These are phyloP conservation scores for Cinclus cinclus DNA, from an alignment of 2,113 vertebrate species.

Conservation along the genomic window DNA sequence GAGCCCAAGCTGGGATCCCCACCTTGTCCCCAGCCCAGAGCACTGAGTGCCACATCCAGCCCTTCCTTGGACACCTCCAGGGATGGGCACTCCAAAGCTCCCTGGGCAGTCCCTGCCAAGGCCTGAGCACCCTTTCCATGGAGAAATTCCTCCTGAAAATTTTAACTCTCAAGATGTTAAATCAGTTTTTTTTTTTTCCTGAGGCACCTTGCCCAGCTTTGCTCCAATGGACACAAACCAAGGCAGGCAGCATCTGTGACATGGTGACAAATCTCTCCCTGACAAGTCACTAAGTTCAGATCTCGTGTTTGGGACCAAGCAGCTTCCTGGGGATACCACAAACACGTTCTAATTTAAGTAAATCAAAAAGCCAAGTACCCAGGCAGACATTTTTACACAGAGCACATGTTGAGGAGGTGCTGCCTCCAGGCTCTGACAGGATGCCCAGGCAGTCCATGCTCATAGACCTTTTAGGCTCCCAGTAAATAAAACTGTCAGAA, in stretches of 20 bases:
- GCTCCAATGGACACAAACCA: not conserved
- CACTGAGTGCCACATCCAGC: not conserved
- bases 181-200: not conserved
- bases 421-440: not conserved
- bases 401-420: not conserved
- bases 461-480: not conserved
- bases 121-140: not conserved
- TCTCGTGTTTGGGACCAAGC: too few relatives aligned
- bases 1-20: fast-evolving
- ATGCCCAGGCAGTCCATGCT: not conserved
- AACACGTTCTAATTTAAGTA: not conserved
- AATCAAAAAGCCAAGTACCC: not conserved
- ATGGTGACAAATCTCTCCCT: fast-evolving
- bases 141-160: not conserved
- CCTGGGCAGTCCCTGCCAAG: not conserved
- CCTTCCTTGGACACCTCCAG: not conserved
- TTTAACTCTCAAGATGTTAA: not conserved
- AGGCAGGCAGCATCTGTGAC: not conserved
- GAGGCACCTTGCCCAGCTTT: not conserved
- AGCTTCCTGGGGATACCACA: not conserved
- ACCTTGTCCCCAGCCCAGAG: not conserved
- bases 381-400: not conserved
- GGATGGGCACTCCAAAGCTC: fast-evolving
- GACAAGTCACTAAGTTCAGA: not conserved
- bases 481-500: conserved; percentile 41